Evolutionary conservation across 2,888 invertebrate species (phyloP), one percentile per base, ranked within the genome.

Genomic region (Stenoptilia bipunctidactyla): DNA sequence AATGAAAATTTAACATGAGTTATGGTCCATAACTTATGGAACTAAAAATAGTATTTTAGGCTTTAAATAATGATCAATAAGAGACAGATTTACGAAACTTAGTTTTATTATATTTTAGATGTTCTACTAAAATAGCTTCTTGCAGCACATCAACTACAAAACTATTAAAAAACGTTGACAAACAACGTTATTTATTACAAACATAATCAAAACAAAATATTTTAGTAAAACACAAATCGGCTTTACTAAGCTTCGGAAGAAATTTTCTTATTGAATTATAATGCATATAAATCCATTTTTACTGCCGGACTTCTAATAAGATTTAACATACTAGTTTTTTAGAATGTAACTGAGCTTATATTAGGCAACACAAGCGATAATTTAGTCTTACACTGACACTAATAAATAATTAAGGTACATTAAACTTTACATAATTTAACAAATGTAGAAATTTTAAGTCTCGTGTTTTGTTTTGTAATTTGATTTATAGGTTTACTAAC

Each of bases 211-310:
- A 60, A 60, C 60, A 58, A 61, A 61, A n/a, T n/a, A n/a, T n/a
- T n/a, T n/a, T n/a, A 56, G 58, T 67, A 66, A 66, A 63, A 58
- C 20, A 65, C 61, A 61, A 65, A 66, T 64, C 56, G 49, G 56
- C 58, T 64, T 58, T 58, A 50, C 56, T 55, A 64, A 56, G 51
- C 56, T 58, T 64, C 48, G 46, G 56, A 56, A 61, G 55, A 62
- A 59, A 66, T 67, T 68, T 63, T 51, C 54, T 66, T 68, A 70
- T 74, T 71, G 64, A 67, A 68, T 65, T 64, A 53, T 61, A 74
- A 69, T 68, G 61, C 58, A 51, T 52, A 40, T 76, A 73, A 74
- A 69, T 62, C 58, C 67, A 62, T 64, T 75, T 75, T 77, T 77
- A 77, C 68, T 58, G 53, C 56, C 44, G 36, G 35, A 43, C 43